Evolutionary conservation across 2,797 vertebrate species (phyloP).

Genomic region (Nannoperca australis): DNA sequence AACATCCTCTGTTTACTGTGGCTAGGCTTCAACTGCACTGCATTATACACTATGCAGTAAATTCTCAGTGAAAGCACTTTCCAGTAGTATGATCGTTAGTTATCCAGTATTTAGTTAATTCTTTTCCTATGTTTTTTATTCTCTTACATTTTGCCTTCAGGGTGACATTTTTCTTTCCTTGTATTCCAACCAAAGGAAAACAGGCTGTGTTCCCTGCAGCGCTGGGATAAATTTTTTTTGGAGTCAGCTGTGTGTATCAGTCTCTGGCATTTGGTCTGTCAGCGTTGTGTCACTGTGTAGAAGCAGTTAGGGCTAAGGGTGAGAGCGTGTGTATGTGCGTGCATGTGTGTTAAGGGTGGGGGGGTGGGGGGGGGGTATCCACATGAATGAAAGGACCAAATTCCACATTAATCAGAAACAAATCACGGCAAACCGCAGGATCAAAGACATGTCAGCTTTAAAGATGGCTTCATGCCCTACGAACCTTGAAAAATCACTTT

Average conservation of each 20-base stretch:
- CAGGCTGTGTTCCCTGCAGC: slow-evolving; percentile 24
- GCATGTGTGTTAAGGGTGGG: slow-evolving; percentile 24
- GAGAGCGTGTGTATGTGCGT: slow-evolving; percentile 6
- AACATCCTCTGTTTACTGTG: slow-evolving; percentile 35
- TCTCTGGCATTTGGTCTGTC: slow-evolving; percentile 53
- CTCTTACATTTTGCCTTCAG: slow-evolving; percentile 35
- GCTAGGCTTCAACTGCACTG: slow-evolving; percentile 17
- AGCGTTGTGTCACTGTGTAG: slow-evolving; percentile 33
- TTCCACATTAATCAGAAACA: slow-evolving; percentile 77
- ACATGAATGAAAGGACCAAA: slow-evolving; percentile 67
- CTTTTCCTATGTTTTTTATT: slow-evolving; percentile 31
- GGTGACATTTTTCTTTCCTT: slow-evolving; percentile 47
- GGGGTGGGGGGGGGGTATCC: slow-evolving; percentile 16
- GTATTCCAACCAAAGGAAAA: slow-evolving; percentile 52
- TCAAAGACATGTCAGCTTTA: slow-evolving; percentile 76
- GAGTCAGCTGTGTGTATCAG: slow-evolving; percentile 49
- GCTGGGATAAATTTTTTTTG: slow-evolving; percentile 42
- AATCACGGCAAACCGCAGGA: slow-evolving; percentile 71
- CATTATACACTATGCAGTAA: slow-evolving; percentile 8
- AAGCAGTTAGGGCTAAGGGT: slow-evolving; percentile 24
- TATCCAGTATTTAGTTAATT: slow-evolving; percentile 44
- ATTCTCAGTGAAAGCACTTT: slow-evolving; percentile 43
- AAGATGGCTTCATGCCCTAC: slow-evolving; percentile 56
- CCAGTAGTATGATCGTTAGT: slow-evolving; percentile 23
- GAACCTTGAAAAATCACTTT: slow-evolving; percentile 62